Percentiles rank a stretch among this genome's conserved stretches.
These are phyloP conservation scores for Anguilla megastoma DNA, from an alignment of 2,797 vertebrate genomes.

Conservation along the genomic window DNA sequence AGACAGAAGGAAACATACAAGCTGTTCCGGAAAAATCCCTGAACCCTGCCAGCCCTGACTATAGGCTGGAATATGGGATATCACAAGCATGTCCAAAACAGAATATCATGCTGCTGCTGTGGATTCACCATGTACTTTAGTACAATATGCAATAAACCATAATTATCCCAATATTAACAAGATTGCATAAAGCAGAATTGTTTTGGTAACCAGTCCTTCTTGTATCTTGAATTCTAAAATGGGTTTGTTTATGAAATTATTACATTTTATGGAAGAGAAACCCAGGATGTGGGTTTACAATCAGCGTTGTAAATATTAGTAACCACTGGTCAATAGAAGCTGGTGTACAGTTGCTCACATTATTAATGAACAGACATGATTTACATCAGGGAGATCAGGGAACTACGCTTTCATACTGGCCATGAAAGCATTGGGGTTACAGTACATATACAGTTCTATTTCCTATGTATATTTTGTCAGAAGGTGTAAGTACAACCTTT, in stretches of 20 bases:
- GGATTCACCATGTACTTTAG: not conserved
- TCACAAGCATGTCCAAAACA: not conserved
- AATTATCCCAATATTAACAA: not conserved
- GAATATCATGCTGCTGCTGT: not conserved
- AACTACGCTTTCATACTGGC: not conserved
- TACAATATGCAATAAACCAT: not conserved
- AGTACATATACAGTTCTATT: no score
- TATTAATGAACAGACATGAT: not conserved
- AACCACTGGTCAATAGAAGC: no score
- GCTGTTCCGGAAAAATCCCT: not conserved
- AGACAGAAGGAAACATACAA: not conserved
- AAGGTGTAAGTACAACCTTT: no score
- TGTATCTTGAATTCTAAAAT: not conserved
- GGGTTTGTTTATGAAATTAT: no score
- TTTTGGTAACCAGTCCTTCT: not conserved
- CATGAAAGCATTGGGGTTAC: no score
- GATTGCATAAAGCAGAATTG: not conserved
- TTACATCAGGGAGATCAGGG: not conserved
- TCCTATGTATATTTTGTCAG: no score
- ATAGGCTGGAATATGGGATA: not conserved
- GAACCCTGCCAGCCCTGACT: not conserved
- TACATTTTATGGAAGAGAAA: no score
- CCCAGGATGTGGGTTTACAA: no score
- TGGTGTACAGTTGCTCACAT: no score
- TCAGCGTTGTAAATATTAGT: no score